Base-by-base conservation (phyloP, 2,888 invertebrate species). In the Eupithecia pulchellata region DNA sequence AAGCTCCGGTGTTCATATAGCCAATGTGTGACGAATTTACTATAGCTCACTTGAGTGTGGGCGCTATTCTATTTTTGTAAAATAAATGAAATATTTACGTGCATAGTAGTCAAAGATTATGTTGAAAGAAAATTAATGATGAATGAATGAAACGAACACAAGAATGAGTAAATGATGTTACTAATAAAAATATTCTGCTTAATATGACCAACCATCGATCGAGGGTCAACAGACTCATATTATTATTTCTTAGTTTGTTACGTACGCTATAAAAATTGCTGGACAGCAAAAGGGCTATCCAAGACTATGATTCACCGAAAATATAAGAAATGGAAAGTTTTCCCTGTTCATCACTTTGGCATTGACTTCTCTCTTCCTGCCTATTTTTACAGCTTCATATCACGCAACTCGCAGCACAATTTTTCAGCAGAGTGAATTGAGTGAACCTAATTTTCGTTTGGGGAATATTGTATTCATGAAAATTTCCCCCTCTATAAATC, bases 341-440 rank as follows among this genome's bases (percentile, higher is more conserved):
- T 52, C 13, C 52, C 1, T 25, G 20, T 25, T 52, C 47, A 47
- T 9, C 3, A 3, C 25, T 11, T 20, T 11, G 1, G 13, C 20
- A 52, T 25, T 47, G 47, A 20, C 20, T 20, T 20, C 66, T 66
- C 68, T 20, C 47, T 67, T 66, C 68, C 72, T 61, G 60, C 64
- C 32, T 20, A 47, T 47, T 20, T 66, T 77, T 75, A 76, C 72
- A 73, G 74, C 73, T 70, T 75, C 68, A 75, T 73, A 74, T 66
- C 78, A 77, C 73, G 77, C 75, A 73, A 76, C 74, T 76, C 68
- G 63, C 65, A 71, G 71, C 73, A 76, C 72, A 75, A 75, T 77
- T 73, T 78, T 77, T 78, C 77, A 72, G 74, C 74, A 73, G 65
- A 67, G 57, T 66, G 71, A 77, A 78, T 75, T 75, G 64, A 67